Evolutionary conservation across 2,888 invertebrate genomes (phyloP), one percentile per base, ranked within the genome.

Genomic region (Lasioglossum malachurum): DNA sequence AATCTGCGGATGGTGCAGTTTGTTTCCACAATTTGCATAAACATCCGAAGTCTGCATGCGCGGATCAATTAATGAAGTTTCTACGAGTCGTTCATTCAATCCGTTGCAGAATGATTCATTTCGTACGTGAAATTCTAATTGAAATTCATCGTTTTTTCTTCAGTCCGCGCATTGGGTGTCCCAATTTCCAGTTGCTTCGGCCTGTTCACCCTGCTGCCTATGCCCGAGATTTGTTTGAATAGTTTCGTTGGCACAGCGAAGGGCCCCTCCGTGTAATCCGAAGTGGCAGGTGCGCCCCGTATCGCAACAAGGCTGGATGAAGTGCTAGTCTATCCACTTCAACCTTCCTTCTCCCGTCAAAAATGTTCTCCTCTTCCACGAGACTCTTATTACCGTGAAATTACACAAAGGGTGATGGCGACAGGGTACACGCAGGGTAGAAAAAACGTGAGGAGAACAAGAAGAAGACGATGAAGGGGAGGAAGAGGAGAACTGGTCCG

Each of bases 401-500:
- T 69, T 69, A 35, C 69, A n/a, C 57, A n/a, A 27, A 57, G 12
- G 57, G 4, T 1, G n/a, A 12, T 3, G n/a, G n/a, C n/a, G 57
- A 57, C 57, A n/a, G 57, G 12, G n/a, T n/a, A 57, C 57, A 12
- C 57, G 57, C 12, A 10, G 57, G n/a, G 4, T 12, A n/a, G n/a
- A n/a, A 57, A 57, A 23, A 57, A 57, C 8, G n/a, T n/a, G 60
- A 38, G 38, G 64, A 35, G 67, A 77, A 57, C 74, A 38, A 27
- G 7, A 35, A 19, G 53, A 27, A 14, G 10, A 35, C 1, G 4
- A 7, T n/a, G 71, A 78, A 73, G 41, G 60, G 19, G 75, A 67
- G 74, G 35, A 38, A 74, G 81, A 46, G 38, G 76, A 60, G 2
- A 83, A 57, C 35, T 27, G 31, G 53, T 31, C 35, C 19, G 69